These are phyloP conservation scores for Heterocephalus glaber DNA, from an alignment of 2,113 vertebrate species.

Conservation along the genomic window DNA sequence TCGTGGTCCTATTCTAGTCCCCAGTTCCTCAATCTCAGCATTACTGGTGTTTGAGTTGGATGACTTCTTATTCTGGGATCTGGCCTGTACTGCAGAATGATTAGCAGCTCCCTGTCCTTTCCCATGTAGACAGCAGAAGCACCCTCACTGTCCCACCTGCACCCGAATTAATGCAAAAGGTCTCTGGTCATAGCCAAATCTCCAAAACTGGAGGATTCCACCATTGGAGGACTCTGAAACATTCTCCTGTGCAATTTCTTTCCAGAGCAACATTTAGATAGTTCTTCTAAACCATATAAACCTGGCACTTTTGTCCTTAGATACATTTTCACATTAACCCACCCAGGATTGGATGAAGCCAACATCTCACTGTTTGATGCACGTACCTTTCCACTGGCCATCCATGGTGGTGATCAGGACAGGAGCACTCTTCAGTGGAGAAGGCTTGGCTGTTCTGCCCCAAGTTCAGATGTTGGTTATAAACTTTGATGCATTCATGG, in stretches of 20 bases:
- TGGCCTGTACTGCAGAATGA: neutral
- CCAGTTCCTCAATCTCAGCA: neutral
- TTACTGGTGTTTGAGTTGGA: neutral
- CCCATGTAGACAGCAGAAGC: neutral
- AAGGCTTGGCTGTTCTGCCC: slow-evolving; percentile 55
- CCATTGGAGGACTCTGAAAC: neutral
- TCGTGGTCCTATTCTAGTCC: neutral
- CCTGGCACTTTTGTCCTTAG: neutral
- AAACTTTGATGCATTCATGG: slow-evolving; percentile 78
- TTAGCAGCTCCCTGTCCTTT: neutral
- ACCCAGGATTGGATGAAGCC: no score
- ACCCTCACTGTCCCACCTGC: neutral
- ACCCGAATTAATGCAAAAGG: neutral
- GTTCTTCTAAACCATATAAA: neutral
- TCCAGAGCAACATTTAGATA: neutral
- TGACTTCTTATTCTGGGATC: neutral
- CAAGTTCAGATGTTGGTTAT: slow-evolving; percentile 78
- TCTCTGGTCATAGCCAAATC: no score
- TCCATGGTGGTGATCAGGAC: slow-evolving; percentile 73
- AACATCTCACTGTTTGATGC: neutral
- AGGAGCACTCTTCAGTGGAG: slow-evolving; percentile 58
- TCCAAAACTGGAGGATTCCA: neutral
- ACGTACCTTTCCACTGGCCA: slow-evolving; percentile 80
- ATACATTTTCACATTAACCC: no score
- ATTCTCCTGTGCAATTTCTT: no score